Percentiles rank a stretch among this genome's conserved stretches.
phyloP scores from a whole-genome alignment of 2,888 invertebrate genomes.

The Xanthorhoe spadicearia region DNA sequence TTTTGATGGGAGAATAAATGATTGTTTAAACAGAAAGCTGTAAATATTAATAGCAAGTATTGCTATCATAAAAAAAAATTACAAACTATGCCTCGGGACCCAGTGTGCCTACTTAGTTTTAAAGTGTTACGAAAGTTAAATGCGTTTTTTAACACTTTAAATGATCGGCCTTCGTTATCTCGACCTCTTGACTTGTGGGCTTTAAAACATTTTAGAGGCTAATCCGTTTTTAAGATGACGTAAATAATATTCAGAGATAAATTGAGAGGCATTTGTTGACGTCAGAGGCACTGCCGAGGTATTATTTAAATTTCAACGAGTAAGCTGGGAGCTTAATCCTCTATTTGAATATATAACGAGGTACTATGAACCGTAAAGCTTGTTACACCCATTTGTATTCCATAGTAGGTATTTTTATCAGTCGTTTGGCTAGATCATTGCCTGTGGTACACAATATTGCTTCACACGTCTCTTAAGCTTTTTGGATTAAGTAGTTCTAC shows the following conservation, averaged over 20 bases:
- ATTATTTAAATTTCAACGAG: constrained; percentile 72
- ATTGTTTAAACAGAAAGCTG: background rate
- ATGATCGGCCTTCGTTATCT: constrained; percentile 33
- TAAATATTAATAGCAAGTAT: background rate
- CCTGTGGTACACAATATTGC: background rate
- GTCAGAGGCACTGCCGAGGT: constrained; percentile 52
- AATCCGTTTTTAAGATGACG: constrained; percentile 62
- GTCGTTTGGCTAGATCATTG: background rate
- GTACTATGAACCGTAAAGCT: constrained; percentile 33
- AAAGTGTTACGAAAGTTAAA: constrained; percentile 20
- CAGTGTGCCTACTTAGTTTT: background rate
- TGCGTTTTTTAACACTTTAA: constrained; percentile 29
- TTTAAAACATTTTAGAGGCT: constrained; percentile 51
- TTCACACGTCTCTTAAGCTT: background rate
- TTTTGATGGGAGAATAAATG: constrained; percentile 23
- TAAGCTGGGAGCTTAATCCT: constrained; percentile 61
- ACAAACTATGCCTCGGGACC: background rate
- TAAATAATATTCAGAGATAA: constrained; percentile 67
- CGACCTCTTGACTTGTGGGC: constrained; percentile 41
- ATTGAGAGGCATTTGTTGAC: constrained; percentile 60
- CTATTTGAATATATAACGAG: constrained; percentile 54
- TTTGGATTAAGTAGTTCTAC: background rate
- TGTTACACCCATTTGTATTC: constrained; percentile 4
- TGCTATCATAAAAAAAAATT: background rate
- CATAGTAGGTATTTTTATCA: background rate